A percentile compares a stretch with the other conserved stretches of the same genome.
Evolutionary conservation across 64 coral and sea anemone genomes (phyloP).

Genomic region (Pocillopora damicornis): DNA sequence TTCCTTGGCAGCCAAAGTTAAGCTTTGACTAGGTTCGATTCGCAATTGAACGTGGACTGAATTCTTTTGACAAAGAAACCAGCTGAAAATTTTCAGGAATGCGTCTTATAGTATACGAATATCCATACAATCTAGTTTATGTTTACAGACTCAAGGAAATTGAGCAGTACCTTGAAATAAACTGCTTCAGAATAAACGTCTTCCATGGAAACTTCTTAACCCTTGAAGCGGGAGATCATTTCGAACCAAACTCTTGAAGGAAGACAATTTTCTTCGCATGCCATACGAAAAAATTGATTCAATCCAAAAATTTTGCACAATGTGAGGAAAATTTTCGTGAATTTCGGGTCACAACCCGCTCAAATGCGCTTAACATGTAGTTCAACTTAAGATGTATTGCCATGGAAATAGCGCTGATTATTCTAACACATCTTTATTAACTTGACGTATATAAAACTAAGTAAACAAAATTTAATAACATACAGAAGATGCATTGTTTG

Average conservation of each 20-base stretch:
- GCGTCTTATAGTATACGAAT: too few species aligned
- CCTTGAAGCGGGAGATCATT: too few species aligned
- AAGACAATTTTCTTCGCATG: neutral
- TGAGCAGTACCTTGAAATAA: neutral
- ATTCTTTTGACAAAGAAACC: too few species aligned
- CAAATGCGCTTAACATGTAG: neutral
- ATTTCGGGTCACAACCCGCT: neutral
- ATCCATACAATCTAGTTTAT: neutral
- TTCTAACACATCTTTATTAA: constrained; percentile 31
- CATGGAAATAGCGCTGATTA: constrained; percentile 30
- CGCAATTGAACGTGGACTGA: too few species aligned
- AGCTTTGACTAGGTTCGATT: too few species aligned
- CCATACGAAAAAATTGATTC: neutral
- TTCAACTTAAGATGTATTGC: neutral
- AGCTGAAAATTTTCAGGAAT: too few species aligned
- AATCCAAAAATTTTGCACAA: neutral
- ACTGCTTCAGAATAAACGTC: neutral
- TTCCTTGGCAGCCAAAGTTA: too few species aligned
- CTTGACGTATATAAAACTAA: constrained; percentile 14
- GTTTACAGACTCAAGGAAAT: neutral
- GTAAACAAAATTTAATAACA: constrained; percentile 30
- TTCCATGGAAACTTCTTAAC: too few species aligned
- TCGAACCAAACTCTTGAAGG: neutral
- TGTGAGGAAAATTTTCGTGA: neutral
- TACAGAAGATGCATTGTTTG: constrained; percentile 5